These are phyloP conservation scores for Chromoteleia sp. DNA, from an alignment of 2,888 invertebrate genomes.

Conservation along the genomic window DNA sequence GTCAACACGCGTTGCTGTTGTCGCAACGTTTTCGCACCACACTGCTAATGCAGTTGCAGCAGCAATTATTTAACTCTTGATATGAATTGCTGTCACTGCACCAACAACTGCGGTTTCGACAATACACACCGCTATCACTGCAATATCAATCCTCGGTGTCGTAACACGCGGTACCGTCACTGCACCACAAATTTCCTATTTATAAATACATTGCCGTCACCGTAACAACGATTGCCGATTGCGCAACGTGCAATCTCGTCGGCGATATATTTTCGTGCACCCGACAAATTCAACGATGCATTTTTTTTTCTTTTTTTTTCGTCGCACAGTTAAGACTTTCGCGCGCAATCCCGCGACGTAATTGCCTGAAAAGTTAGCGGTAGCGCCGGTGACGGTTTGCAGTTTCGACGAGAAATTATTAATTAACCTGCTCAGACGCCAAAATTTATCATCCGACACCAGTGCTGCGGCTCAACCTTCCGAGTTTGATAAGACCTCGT, in stretches of 20 bases:
- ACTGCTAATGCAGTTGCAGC: not conserved
- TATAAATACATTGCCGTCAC: conserved; percentile 32
- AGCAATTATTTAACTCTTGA: conserved; percentile 25
- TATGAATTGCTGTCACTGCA: conserved; percentile 45
- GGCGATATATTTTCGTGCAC: conserved; percentile 8
- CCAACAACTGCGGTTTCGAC: conserved; percentile 34
- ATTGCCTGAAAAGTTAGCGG: conserved; percentile 9
- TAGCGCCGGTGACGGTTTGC: not conserved
- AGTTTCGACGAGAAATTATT: conserved; percentile 13
- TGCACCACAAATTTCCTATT: conserved; percentile 44
- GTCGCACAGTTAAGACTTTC: conserved; percentile 1
- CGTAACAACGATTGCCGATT: conserved; percentile 26
- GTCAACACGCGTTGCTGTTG: no score
- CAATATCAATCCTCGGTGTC: conserved; percentile 21
- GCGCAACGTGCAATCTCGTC: conserved; percentile 24
- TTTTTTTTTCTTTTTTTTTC: conserved; percentile 3
- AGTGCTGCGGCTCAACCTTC: no score
- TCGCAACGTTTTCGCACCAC: not conserved
- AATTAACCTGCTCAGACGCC: conserved; percentile 6
- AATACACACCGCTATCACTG: conserved; percentile 42
- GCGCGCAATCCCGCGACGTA: not conserved
- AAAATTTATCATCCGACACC: no score
- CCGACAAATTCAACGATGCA: conserved; percentile 13
- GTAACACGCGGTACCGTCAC: conserved; percentile 24
- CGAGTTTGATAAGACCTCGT: no score